A percentile compares a stretch with the other conserved stretches of the same genome.
Conservation (phyloP, 2,888 invertebrate species). For the Eristalis arbustorum region DNA sequence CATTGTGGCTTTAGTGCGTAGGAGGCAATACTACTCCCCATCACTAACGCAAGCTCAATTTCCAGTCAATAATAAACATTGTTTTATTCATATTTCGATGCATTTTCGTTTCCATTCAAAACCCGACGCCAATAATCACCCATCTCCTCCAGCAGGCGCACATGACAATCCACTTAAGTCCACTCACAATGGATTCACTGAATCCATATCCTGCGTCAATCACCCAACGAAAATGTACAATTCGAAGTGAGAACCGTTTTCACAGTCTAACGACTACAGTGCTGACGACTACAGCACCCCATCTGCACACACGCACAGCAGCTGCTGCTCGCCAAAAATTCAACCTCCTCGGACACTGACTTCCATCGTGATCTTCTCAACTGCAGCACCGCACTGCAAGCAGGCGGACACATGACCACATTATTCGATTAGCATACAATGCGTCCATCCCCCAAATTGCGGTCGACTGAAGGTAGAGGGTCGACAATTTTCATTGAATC, state of each 20-base stretch:
- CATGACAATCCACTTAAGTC: neutral
- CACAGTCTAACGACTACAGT: conserved; percentile 28
- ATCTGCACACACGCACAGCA: conserved; percentile 1
- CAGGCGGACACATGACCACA: conserved; percentile 50
- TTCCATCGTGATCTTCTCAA: conserved; percentile 53
- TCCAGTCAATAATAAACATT: too few species aligned
- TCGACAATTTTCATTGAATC: conserved; percentile 53
- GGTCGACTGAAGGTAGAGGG: conserved; percentile 1
- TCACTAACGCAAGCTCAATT: too few species aligned
- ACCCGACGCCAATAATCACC: too few species aligned
- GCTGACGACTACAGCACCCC: neutral
- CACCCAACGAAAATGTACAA: conserved; percentile 17
- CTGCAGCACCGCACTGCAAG: conserved; percentile 35
- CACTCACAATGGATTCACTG: neutral
- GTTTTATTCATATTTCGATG: too few species aligned
- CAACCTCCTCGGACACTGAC: conserved; percentile 20
- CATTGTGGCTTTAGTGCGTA: too few species aligned
- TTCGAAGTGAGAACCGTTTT: conserved; percentile 31
- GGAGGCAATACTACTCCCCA: too few species aligned
- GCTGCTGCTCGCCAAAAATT: neutral
- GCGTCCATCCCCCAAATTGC: neutral
- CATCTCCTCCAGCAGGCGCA: too few species aligned
- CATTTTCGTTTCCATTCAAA: too few species aligned
- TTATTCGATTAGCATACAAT: conserved; percentile 57
- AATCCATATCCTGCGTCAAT: conserved; percentile 12